Conservation (phyloP, 2,113 vertebrate genomes). For the Salvelinus alpinus region DNA sequence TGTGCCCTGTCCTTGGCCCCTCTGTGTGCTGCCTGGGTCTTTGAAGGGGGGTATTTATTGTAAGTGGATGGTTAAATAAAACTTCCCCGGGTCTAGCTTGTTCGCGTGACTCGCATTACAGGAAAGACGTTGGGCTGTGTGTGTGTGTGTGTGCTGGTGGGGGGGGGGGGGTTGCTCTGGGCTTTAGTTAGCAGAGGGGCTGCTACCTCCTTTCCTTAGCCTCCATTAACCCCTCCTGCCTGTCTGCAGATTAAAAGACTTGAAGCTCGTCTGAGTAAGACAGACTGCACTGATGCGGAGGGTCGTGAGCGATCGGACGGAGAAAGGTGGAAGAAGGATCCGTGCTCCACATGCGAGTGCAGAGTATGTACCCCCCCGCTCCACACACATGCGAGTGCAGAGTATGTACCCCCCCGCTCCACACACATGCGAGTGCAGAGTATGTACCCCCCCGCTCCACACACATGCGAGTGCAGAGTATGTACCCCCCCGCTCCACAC, state of each 20-base stretch:
- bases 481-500: conserved; percentile 43
- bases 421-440: conserved; percentile 71
- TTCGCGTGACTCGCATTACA: background rate
- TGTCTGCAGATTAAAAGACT: conserved; percentile 89
- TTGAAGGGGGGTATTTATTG: background rate
- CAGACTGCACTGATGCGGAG: conserved; percentile 83
- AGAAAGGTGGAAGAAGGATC: conserved; percentile 84
- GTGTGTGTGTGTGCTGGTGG: conserved; percentile 11
- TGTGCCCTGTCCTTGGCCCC: background rate
- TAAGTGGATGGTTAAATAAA: conserved; percentile 1
- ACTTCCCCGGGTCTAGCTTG: background rate
- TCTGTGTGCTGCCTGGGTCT: background rate
- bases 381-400: conserved; percentile 66
- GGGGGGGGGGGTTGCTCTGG: conserved; percentile 78
- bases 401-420: conserved; percentile 69
- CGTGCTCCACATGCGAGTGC: conserved; percentile 90
- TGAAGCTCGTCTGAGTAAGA: conserved; percentile 87
- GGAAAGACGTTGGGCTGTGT: too few species aligned
- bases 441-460: conserved; percentile 61
- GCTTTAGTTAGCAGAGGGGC: conserved; percentile 30
- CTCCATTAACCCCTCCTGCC: background rate
- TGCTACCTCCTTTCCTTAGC: background rate
- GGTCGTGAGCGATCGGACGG: conserved; percentile 78
- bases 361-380: conserved; percentile 80
- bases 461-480: conserved; percentile 77